Conservation (phyloP, 2,113 vertebrate genomes). For the Rhea pennata region DNA sequence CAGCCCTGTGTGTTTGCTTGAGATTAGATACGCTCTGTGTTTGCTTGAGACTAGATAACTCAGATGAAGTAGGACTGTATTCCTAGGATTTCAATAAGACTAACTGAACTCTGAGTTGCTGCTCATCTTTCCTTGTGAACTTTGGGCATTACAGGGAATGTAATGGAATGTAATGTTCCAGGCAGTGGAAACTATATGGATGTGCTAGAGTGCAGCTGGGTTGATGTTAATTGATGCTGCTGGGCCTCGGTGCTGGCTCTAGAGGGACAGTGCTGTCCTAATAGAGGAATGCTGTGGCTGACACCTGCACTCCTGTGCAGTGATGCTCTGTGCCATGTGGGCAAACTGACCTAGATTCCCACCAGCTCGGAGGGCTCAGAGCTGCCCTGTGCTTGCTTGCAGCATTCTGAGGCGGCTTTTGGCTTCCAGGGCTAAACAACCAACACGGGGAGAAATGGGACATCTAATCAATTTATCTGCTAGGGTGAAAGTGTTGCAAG, state of each 20-base stretch:
- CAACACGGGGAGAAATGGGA: background rate
- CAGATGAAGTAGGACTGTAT: background rate
- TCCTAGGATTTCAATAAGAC: constrained; percentile 12
- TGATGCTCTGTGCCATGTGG: no score
- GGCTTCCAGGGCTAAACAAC: background rate
- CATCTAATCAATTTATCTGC: background rate
- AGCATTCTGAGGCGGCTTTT: background rate
- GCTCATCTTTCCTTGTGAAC: background rate
- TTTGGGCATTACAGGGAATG: background rate
- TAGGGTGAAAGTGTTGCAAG: background rate
- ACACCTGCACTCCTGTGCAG: no score
- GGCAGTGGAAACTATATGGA: no score
- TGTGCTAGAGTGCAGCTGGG: no score
- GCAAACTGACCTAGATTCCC: no score
- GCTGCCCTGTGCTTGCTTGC: no score
- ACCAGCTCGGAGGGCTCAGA: no score
- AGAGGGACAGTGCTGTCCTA: no score
- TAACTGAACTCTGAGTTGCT: background rate
- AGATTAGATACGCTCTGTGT: background rate
- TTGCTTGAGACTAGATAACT: constrained; percentile 13
- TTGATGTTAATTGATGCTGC: no score
- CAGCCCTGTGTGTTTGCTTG: background rate
- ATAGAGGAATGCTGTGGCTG: no score
- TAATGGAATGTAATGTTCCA: no score
- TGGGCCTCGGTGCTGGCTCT: no score